phyloP scores from a whole-genome alignment of 1,140 invertebrate species.

The Rhagoletis pomonella region DNA sequence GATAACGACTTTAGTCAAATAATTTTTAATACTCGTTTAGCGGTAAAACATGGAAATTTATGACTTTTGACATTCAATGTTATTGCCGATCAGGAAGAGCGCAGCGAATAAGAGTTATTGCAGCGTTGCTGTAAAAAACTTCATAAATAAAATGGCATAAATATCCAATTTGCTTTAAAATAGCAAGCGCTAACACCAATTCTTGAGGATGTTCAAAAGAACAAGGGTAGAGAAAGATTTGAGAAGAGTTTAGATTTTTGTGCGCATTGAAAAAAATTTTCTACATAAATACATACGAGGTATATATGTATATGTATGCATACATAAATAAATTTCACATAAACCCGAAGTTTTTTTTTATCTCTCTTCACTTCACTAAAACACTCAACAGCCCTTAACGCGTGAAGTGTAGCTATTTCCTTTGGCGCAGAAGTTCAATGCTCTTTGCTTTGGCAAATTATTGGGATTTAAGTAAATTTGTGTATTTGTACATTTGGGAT shows the following conservation, averaged over 20 bases:
- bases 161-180: neutral
- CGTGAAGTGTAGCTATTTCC: neutral
- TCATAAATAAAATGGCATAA: conserved; percentile 12
- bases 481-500: neutral
- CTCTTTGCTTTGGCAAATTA: neutral
- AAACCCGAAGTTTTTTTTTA: conserved; percentile 5
- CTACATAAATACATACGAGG: no score
- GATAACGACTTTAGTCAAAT: no score
- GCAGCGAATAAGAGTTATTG: neutral
- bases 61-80: conserved; percentile 3
- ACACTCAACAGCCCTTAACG: neutral
- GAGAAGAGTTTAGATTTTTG: no score
- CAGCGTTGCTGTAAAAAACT: neutral
- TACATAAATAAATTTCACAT: neutral
- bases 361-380: neutral
- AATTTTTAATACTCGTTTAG: conserved; percentile 5
- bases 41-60: conserved; percentile 2
- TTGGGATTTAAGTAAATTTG: neutral
- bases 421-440: neutral
- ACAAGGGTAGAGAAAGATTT: neutral
- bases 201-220: neutral
- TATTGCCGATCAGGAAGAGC: neutral
- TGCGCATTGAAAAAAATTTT: neutral
- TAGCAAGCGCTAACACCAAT: neutral
- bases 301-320: neutral